Percentiles rank a stretch among this genome's conserved stretches.
These are phyloP conservation scores for Menidia menidia DNA, from an alignment of 2,797 vertebrate genomes.

Conservation along the genomic window DNA sequence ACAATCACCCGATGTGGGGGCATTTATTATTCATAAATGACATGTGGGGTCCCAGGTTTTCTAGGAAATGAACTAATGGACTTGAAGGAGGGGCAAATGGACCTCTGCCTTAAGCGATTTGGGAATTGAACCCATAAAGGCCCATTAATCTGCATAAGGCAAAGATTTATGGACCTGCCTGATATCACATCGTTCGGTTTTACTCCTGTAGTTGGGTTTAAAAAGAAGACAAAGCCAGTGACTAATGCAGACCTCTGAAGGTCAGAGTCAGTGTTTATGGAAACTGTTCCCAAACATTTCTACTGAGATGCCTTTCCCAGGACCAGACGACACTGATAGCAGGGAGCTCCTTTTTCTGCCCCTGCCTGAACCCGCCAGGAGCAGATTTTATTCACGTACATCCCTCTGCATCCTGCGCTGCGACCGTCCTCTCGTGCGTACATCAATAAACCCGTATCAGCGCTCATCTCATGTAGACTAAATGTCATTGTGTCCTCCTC, in stretches of 20 bases:
- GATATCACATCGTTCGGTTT: neutral
- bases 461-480: neutral
- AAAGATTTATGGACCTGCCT: neutral
- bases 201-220: neutral
- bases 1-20: neutral
- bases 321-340: slow-evolving; percentile 9
- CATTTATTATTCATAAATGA: neutral
- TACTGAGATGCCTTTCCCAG: slow-evolving; percentile 1
- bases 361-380: neutral
- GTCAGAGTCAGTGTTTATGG: slow-evolving; percentile 29
- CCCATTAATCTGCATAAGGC: neutral
- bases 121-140: no score
- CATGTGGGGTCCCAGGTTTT: neutral
- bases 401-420: slow-evolving; percentile 1
- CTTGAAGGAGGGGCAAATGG: no score
- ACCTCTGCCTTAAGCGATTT: no score
- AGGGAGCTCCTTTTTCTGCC: slow-evolving; percentile 9
- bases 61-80: neutral
- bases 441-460: neutral
- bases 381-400: neutral
- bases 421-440: slow-evolving; percentile 16
- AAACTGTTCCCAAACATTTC: slow-evolving; percentile 48
- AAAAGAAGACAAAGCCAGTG: neutral
- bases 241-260: slow-evolving; percentile 26
- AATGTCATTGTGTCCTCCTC: neutral